phyloP scores from a whole-genome alignment of 1,140 invertebrate genomes.

The Drosophila funebris region DNA sequence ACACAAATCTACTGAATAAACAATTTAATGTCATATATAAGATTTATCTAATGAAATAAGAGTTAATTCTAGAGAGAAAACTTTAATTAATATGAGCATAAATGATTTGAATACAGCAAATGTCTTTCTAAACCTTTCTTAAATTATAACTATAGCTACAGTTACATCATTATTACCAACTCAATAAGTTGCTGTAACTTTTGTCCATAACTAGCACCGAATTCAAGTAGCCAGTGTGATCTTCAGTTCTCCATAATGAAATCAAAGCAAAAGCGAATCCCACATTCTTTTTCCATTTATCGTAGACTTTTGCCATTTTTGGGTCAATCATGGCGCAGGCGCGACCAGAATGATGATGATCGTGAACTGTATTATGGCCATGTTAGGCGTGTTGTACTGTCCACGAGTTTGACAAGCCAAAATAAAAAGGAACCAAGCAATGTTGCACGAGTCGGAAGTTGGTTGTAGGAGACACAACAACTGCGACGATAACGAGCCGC shows the following conservation, averaged over 20 bases:
- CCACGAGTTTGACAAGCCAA: constrained; percentile 16
- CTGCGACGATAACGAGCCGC: constrained; percentile 17
- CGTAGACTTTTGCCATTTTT: constrained; percentile 45
- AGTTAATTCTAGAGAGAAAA: too few relatives aligned
- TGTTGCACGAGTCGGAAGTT: constrained; percentile 50
- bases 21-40: too few relatives aligned
- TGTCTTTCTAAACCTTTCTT: too few relatives aligned
- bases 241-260: constrained; percentile 20
- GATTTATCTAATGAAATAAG: too few relatives aligned
- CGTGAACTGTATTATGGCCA: constrained; percentile 25
- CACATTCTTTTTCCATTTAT: constrained; percentile 23
- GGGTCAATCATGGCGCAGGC: constrained; percentile 32
- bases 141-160: too few relatives aligned
- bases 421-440: neutral
- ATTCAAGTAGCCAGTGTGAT: constrained; percentile 12
- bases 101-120: too few relatives aligned
- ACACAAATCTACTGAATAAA: neutral
- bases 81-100: too few relatives aligned
- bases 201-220: constrained; percentile 5
- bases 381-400: constrained; percentile 14
- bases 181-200: neutral
- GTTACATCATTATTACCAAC: neutral
- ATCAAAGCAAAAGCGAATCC: constrained; percentile 33
- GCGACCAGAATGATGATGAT: constrained; percentile 13
- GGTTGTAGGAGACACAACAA: neutral